Percentiles rank a stretch among this genome's conserved stretches.
phyloP scores from a whole-genome alignment of 2,113 vertebrate genomes.

The Garra rufa region DNA sequence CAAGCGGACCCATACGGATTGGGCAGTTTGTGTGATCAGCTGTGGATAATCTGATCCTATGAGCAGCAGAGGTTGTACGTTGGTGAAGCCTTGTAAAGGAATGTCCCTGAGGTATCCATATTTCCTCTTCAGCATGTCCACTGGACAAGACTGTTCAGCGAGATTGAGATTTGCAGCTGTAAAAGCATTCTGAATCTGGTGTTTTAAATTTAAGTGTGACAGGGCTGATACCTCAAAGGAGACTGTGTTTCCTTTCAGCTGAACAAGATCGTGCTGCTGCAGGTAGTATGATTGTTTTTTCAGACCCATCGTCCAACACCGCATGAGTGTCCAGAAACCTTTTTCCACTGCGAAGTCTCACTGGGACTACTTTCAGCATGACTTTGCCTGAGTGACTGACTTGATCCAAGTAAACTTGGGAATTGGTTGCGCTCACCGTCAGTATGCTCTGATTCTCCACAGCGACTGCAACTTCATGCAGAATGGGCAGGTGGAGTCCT shows the following conservation, averaged over 20 bases:
- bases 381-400: no score
- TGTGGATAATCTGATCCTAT: slow-evolving; percentile 27
- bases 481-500: no score
- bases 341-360: neutral
- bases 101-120: neutral
- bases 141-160: slow-evolving; percentile 12
- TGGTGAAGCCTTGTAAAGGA: neutral
- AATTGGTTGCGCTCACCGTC: no score
- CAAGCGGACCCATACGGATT: neutral
- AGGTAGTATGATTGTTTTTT: neutral
- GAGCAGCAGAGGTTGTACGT: slow-evolving; percentile 6
- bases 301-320: neutral
- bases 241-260: neutral
- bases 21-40: neutral
- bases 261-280: neutral
- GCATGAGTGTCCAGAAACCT: neutral
- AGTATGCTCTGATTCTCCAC: no score
- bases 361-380: neutral
- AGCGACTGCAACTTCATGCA: no score
- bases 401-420: no score
- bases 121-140: neutral
- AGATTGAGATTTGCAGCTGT: neutral
- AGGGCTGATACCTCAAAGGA: neutral
- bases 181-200: no score
- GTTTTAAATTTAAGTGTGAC: no score